These are phyloP conservation scores for Chaenocephalus aceratus DNA, from an alignment of 2,113 vertebrate species.

Conservation along the genomic window DNA sequence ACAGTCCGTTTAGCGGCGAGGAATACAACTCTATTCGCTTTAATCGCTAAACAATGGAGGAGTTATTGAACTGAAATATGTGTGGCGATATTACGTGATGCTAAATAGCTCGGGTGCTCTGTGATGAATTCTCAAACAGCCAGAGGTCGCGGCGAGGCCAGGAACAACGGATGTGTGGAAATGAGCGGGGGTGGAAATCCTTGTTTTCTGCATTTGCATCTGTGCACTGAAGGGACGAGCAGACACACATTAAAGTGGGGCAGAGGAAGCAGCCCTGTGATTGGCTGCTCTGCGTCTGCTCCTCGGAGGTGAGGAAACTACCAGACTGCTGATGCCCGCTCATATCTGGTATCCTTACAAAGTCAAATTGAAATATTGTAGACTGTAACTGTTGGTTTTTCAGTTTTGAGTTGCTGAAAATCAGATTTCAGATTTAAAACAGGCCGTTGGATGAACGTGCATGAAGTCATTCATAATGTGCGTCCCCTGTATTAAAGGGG, in stretches of 20 bases:
- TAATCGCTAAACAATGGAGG: conserved; percentile 73
- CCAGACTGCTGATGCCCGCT: too few relatives aligned
- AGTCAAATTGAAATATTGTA: not conserved
- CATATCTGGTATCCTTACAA: too few relatives aligned
- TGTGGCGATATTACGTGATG: conserved; percentile 46
- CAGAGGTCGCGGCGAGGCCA: conserved; percentile 71
- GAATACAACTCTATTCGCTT: conserved; percentile 79
- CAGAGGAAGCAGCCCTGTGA: conserved; percentile 3
- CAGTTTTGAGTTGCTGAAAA: not conserved
- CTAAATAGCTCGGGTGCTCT: conserved; percentile 53
- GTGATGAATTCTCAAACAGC: conserved; percentile 57
- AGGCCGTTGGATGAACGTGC: not conserved
- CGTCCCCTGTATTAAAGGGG: conserved; percentile 18
- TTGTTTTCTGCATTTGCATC: conserved; percentile 46
- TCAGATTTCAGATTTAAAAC: not conserved
- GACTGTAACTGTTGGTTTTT: not conserved
- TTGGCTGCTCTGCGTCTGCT: not conserved
- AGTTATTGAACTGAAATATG: conserved; percentile 72
- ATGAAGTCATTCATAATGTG: not conserved
- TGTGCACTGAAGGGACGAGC: conserved; percentile 31
- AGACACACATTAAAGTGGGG: conserved; percentile 18
- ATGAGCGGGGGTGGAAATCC: conserved; percentile 46
- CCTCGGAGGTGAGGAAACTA: not conserved
- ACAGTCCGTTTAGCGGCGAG: conserved; percentile 66
- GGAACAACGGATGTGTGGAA: conserved; percentile 49